Evolutionary conservation across 1,140 invertebrate species (phyloP).

Genomic region (Atta colombica): DNA sequence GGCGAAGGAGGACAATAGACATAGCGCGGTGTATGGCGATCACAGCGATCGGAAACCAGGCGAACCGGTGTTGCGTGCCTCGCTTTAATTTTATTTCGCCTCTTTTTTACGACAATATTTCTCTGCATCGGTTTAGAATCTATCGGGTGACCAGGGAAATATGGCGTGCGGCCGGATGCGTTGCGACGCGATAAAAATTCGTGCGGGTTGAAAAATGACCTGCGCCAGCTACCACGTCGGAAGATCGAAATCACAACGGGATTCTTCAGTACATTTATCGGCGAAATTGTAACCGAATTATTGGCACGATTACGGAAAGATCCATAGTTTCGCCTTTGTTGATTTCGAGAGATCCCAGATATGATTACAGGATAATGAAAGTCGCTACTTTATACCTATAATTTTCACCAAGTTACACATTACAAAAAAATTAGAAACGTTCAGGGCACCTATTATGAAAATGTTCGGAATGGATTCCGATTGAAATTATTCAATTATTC

Average conservation of each 20-base stretch:
- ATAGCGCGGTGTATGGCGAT: conserved; percentile 26
- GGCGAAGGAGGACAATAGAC: conserved; percentile 44
- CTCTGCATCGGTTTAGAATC: conserved; percentile 63
- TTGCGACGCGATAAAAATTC: conserved; percentile 73
- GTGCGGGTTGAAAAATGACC: conserved; percentile 73
- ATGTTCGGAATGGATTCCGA: too few species aligned
- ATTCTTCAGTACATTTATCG: conserved; percentile 32
- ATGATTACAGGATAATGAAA: conserved; percentile 35
- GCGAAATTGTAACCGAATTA: conserved; percentile 55
- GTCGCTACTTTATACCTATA: background rate
- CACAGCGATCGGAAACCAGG: conserved; percentile 68
- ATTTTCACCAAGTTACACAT: background rate
- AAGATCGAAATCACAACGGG: conserved; percentile 50
- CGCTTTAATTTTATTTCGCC: conserved; percentile 57
- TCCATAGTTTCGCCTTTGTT: conserved; percentile 16
- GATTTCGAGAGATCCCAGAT: conserved; percentile 25
- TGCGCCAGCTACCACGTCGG: conserved; percentile 33
- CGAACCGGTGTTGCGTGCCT: conserved; percentile 37
- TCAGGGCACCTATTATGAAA: too few species aligned
- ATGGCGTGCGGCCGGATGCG: conserved; percentile 68
- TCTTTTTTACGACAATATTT: conserved; percentile 65
- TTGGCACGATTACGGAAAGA: conserved; percentile 49
- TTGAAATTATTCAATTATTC: too few species aligned
- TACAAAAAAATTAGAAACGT: conserved; percentile 16
- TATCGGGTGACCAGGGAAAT: conserved; percentile 69